phyloP scores from a whole-genome alignment of 2,797 vertebrate genomes.

The Sorex maritimensis region DNA sequence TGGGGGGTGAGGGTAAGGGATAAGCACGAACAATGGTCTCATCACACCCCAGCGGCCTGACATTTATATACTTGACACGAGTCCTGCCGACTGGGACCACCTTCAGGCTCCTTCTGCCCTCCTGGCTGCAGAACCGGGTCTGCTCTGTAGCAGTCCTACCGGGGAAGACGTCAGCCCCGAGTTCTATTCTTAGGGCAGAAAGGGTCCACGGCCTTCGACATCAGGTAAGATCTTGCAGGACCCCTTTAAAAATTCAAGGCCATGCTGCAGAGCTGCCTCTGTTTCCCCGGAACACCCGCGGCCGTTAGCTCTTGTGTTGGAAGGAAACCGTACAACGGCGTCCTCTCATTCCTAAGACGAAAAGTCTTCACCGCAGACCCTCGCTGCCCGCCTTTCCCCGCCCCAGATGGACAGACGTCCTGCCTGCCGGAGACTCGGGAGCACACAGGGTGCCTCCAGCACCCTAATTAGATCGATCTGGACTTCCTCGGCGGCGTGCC shows the following conservation, averaged over 20 bases:
- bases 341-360: slow-evolving; percentile 31
- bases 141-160: slow-evolving; percentile 29
- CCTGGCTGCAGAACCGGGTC: slow-evolving; percentile 17
- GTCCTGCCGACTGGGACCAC: not conserved
- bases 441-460: slow-evolving; percentile 88
- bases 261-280: not conserved
- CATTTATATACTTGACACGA: not conserved
- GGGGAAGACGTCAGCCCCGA: slow-evolving; percentile 59
- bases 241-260: slow-evolving; percentile 60
- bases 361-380: slow-evolving; percentile 49
- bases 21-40: not conserved
- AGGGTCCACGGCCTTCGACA: slow-evolving; percentile 32
- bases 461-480: slow-evolving; percentile 90
- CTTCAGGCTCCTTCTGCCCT: not conserved
- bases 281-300: slow-evolving; percentile 1
- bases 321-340: slow-evolving; percentile 18
- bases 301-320: slow-evolving; percentile 55
- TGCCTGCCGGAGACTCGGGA: slow-evolving; percentile 80
- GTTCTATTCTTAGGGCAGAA: slow-evolving; percentile 65
- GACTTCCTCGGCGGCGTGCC: slow-evolving; percentile 82
- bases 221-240: slow-evolving; percentile 37
- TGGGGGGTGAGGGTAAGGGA: not conserved
- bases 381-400: not conserved
- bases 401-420: slow-evolving; percentile 79
- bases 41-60: not conserved